Evolutionary conservation across 1,140 invertebrate species (phyloP).

Genomic region (Euwallacea similis): DNA sequence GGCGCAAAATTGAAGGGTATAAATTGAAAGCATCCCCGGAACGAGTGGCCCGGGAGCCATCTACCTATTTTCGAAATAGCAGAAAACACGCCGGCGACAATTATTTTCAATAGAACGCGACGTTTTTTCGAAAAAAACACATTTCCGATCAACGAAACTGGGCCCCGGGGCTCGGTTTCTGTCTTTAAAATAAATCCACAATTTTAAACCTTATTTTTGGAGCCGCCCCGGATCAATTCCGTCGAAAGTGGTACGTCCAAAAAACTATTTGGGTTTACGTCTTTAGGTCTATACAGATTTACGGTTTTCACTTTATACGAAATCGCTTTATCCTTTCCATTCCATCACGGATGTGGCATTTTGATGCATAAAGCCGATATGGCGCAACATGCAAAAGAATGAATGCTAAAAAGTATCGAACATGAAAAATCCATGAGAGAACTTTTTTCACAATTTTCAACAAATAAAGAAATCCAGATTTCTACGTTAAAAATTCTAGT

Average conservation of each 20-base stretch:
- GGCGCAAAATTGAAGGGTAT: constrained; percentile 32
- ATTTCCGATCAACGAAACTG: constrained; percentile 20
- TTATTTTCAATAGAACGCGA: constrained; percentile 31
- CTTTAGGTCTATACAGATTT: neutral
- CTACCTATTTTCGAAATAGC: constrained; percentile 27
- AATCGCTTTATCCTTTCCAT: neutral
- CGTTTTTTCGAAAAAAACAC: constrained; percentile 18
- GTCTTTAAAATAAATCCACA: constrained; percentile 29
- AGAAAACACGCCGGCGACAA: constrained; percentile 28
- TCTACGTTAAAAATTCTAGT: no score
- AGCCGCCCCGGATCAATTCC: constrained; percentile 1
- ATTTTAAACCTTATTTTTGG: constrained; percentile 15
- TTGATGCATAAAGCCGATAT: no score
- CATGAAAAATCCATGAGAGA: no score
- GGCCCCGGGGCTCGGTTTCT: constrained; percentile 20
- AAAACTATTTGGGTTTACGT: constrained; percentile 5
- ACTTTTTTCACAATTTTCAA: no score
- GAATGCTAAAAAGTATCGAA: no score
- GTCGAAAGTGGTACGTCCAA: neutral
- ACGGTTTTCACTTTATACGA: neutral
- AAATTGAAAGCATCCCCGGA: constrained; percentile 31
- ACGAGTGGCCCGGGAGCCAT: constrained; percentile 32
- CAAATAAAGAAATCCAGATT: no score
- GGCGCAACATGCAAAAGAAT: no score
- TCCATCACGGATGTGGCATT: no score